These are phyloP conservation scores for Fratercula arctica DNA, from an alignment of 2,797 vertebrate genomes.

Conservation along the genomic window DNA sequence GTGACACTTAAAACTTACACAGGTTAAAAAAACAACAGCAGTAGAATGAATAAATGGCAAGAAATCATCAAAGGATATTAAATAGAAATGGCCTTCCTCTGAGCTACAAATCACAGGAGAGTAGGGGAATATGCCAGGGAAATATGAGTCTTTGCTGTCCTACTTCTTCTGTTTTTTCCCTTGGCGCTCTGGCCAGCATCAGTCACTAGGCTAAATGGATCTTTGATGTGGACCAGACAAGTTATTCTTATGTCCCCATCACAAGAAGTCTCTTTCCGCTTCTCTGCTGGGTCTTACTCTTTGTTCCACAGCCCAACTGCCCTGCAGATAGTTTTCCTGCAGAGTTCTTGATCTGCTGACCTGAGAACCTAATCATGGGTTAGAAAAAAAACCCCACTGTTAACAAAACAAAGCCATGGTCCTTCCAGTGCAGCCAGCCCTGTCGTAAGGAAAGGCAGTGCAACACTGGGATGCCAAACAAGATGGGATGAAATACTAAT, in stretches of 20 bases:
- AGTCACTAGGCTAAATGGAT: not conserved
- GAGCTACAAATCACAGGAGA: not conserved
- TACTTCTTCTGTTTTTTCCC: not conserved
- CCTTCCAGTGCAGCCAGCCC: not conserved
- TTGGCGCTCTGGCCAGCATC: not conserved
- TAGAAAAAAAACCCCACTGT: not conserved
- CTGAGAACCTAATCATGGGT: not conserved
- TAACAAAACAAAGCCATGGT: not conserved
- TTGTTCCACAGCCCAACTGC: not conserved
- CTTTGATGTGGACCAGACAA: not conserved
- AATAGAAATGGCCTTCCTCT: not conserved
- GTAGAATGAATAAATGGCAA: not conserved
- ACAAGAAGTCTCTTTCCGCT: not conserved
- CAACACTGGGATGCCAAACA: not conserved
- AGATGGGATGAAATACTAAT: constrained; percentile 67
- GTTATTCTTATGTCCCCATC: not conserved
- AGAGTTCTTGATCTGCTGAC: constrained; percentile 20
- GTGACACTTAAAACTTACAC: not conserved
- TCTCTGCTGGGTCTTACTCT: not conserved
- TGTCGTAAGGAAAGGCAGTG: not conserved
- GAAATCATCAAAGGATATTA: not conserved
- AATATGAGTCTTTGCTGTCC: not conserved
- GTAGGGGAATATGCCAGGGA: not conserved
- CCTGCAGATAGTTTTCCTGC: not conserved
- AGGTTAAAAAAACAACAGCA: not conserved